Evolutionary conservation across 1,140 invertebrate species (phyloP), one percentile per base, ranked within the genome.

Genomic region (Spodoptera litura): DNA sequence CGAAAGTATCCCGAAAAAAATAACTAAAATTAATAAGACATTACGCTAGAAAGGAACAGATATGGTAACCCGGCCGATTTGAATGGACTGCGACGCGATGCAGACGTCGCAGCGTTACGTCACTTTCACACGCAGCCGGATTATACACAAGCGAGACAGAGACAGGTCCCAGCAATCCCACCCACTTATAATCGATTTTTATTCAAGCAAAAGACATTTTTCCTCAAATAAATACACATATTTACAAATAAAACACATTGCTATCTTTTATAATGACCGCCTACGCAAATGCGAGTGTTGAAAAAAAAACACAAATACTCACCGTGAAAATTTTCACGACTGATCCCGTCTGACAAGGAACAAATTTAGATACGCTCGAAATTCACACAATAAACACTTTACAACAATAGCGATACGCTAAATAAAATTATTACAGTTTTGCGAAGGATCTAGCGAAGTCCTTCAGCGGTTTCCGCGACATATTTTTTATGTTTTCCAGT

Each of bases 121-220:
- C 88, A 91, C 91, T 88, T 53, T 86, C 74, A 73, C 55, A 87
- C 83, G 78, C 82, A 84, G 87, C 77, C 87, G 93, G 87, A 72
- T 93, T 89, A 91, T 92, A 93, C 53, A 38, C 68, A 83, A 90
- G 81, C 80, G 91, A 88, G 92, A 93, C 68, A 74, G 78, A 38
- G 84, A 81, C 61, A 87, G 78, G 86, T 81, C 77, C 80, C 78
- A 78, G 72, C 84, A 87, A 91, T 86, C 92, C 92, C 92, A 94
- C 92, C 92, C 91, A 94, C 91, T 86, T 90, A 88, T 87, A 90
- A 94, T 94, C 92, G 92, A 94, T 94, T 94, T 94, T 93, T 89
- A 90, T 86, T 83, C 86, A 88, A 66, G 85, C 88, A 85, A 82
- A 62, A 85, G 77, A 55, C 72, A 88, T 84, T 87, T 56, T 64